These are phyloP conservation scores for Pempheris klunzingeri DNA, from an alignment of 2,797 vertebrate species.

Conservation along the genomic window DNA sequence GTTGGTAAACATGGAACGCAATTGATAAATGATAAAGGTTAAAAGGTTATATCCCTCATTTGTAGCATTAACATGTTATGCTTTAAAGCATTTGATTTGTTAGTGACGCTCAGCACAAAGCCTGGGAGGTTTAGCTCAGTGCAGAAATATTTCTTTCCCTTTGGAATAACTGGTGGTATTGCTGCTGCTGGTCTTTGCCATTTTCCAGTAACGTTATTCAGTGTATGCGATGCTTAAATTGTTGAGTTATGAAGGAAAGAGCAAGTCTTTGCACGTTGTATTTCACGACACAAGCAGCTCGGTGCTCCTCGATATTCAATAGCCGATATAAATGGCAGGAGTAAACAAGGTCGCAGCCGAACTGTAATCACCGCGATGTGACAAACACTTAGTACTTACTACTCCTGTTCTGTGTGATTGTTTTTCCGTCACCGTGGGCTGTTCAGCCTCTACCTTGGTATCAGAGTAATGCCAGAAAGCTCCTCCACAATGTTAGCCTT, in stretches of 20 bases:
- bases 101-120: background rate
- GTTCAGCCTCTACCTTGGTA: conserved; percentile 2
- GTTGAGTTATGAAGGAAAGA: conserved; percentile 7
- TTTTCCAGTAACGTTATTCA: background rate
- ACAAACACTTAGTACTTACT: conserved; percentile 7
- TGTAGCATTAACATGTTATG: background rate
- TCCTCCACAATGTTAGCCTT: conserved; percentile 29
- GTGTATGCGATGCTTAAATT: conserved; percentile 10
- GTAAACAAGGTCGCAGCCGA: conserved; percentile 17
- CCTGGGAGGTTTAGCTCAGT: background rate
- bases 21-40: background rate
- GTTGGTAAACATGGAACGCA: background rate
- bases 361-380: conserved; percentile 14
- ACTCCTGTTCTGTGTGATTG: conserved; percentile 7
- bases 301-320: background rate
- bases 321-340: background rate
- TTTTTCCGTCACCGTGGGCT: conserved; percentile 17
- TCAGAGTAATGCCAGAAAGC: conserved; percentile 30
- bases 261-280: background rate
- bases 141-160: background rate
- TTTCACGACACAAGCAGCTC: conserved; percentile 3
- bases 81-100: background rate
- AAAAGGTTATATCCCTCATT: background rate
- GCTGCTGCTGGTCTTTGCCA: background rate
- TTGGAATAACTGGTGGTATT: background rate